phyloP scores from a whole-genome alignment of 2,797 vertebrate species.

The Cygnus olor region DNA sequence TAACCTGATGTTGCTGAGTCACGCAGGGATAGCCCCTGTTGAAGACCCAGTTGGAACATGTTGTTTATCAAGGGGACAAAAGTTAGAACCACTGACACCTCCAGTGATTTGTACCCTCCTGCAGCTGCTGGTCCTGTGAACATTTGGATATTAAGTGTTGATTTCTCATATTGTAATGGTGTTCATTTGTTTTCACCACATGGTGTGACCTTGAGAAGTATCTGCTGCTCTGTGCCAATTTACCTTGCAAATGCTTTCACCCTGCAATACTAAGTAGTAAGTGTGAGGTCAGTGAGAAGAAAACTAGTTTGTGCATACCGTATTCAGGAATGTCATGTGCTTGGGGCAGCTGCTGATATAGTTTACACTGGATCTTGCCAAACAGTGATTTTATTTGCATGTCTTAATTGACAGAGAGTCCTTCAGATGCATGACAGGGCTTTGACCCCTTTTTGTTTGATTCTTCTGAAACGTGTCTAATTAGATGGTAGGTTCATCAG shows the following conservation, averaged over 20 bases:
- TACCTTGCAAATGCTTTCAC: not conserved
- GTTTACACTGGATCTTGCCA: not conserved
- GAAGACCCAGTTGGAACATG: not conserved
- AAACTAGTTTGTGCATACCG: not conserved
- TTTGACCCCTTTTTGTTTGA: not conserved
- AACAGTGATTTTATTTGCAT: not conserved
- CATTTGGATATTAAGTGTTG: not conserved
- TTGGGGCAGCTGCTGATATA: not conserved
- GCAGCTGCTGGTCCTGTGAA: not conserved
- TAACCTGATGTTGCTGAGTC: not conserved
- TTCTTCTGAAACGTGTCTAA: not conserved
- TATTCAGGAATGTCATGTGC: not conserved
- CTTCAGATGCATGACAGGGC: not conserved
- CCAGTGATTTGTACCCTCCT: not conserved
- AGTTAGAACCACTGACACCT: not conserved
- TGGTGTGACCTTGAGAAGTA: not conserved
- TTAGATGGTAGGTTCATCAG: not conserved
- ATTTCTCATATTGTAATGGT: not conserved
- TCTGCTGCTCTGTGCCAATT: not conserved
- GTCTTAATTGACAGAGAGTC: not conserved
- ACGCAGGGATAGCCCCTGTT: not conserved
- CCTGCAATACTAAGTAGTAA: not conserved
- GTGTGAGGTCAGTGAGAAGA: not conserved
- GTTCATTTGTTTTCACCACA: not conserved
- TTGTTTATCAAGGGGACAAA: not conserved